Evolutionary conservation across 2,113 vertebrate genomes (phyloP).

Genomic region (Urocitellus parryii): DNA sequence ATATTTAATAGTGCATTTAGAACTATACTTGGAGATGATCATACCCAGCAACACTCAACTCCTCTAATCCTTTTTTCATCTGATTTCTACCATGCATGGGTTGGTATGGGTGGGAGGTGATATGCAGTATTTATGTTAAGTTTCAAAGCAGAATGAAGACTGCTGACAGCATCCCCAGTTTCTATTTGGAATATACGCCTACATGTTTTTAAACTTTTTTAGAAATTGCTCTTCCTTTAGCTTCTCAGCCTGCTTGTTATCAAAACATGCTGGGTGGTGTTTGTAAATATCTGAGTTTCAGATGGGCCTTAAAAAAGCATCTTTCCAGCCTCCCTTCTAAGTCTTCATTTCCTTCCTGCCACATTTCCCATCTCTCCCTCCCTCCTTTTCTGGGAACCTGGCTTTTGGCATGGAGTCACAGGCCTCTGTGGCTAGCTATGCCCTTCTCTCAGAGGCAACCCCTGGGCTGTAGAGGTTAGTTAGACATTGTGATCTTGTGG

Average conservation of each 20-base stretch:
- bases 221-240: slow-evolving; percentile 63
- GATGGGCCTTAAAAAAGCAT: slow-evolving; percentile 34
- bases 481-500: neutral
- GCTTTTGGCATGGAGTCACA: neutral
- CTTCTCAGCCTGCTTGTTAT: slow-evolving; percentile 17
- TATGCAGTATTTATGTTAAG: slow-evolving; percentile 48
- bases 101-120: neutral
- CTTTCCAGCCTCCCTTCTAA: neutral
- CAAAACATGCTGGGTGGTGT: slow-evolving; percentile 44
- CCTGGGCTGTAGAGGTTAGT: neutral
- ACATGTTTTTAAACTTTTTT: slow-evolving; percentile 67
- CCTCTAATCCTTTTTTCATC: neutral
- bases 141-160: slow-evolving; percentile 66
- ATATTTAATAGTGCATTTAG: neutral
- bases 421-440: neutral
- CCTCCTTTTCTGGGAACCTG: neutral
- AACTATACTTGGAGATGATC: slow-evolving; percentile 30
- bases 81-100: neutral
- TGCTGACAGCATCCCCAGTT: slow-evolving; percentile 46
- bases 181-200: slow-evolving; percentile 53
- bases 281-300: slow-evolving; percentile 66
- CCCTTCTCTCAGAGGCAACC: neutral
- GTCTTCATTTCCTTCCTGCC: slow-evolving; percentile 42
- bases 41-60: neutral
- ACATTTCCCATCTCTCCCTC: neutral